Evolutionary conservation across 2,888 invertebrate genomes (phyloP).

Genomic region (Idaea dimidiata): DNA sequence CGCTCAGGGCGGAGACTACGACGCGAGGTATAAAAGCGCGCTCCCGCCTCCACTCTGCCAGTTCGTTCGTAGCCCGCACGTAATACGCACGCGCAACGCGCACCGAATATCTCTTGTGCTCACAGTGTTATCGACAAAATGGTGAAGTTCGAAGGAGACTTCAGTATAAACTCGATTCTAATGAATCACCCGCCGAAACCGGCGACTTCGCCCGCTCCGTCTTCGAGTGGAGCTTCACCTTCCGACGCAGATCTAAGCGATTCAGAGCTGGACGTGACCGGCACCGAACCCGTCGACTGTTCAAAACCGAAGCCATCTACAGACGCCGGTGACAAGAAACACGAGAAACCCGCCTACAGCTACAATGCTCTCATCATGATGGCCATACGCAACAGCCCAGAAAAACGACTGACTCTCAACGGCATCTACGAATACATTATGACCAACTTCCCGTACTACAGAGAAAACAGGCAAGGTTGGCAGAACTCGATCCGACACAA

Average conservation of each 20-base stretch:
- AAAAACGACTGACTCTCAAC: constrained; percentile 95
- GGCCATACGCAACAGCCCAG: constrained; percentile 97
- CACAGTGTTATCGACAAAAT: constrained; percentile 55
- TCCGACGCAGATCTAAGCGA: constrained; percentile 79
- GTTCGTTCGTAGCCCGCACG: constrained; percentile 65
- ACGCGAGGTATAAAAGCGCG: constrained; percentile 55
- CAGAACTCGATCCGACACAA: constrained; percentile 99
- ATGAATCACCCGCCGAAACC: constrained; percentile 79
- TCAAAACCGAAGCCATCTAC: constrained; percentile 74
- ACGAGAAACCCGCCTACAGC: constrained; percentile 98
- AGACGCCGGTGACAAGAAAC: constrained; percentile 81
- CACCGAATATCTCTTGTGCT: constrained; percentile 24
- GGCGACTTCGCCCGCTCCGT: constrained; percentile 67
- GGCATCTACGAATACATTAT: constrained; percentile 99
- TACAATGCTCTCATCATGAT: constrained; percentile 99
- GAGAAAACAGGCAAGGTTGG: constrained; percentile 99
- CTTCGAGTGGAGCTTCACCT: constrained; percentile 60
- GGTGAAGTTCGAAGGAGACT: constrained; percentile 85
- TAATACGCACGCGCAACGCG: constrained; percentile 55
- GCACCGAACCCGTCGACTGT: constrained; percentile 88
- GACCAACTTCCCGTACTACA: constrained; percentile 98
- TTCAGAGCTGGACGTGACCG: constrained; percentile 88
- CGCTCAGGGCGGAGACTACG: constrained; percentile 46
- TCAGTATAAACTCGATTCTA: constrained; percentile 90
- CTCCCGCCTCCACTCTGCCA: constrained; percentile 72